Evolutionary conservation across 2,113 vertebrate species (phyloP).

Genomic region (Myrmophylax atrothorax): DNA sequence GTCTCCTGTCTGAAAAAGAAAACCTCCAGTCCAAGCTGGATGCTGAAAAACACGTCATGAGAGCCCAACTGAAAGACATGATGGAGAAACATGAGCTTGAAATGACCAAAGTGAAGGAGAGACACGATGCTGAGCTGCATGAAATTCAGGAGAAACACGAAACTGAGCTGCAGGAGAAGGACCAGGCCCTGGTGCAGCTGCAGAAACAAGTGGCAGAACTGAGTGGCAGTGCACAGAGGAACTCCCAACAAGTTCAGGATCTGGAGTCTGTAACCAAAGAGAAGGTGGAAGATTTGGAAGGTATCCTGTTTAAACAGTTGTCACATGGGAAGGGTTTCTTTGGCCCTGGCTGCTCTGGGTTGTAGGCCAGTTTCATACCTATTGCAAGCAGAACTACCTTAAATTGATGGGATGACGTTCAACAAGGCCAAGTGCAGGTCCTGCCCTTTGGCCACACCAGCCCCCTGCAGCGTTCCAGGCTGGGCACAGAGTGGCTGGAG

Average conservation of each 20-base stretch:
- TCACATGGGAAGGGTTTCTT: not conserved
- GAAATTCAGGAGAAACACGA: constrained; percentile 76
- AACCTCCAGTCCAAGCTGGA: constrained; percentile 87
- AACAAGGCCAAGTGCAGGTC: no score
- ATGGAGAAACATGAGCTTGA: constrained; percentile 87
- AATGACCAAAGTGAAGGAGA: constrained; percentile 64
- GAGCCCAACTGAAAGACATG: constrained; percentile 87
- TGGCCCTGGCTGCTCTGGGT: accelerated
- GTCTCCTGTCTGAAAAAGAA: constrained; percentile 82
- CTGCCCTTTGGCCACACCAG: no score
- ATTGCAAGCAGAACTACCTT: not conserved
- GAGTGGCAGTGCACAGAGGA: constrained; percentile 1
- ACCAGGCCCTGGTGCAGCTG: constrained; percentile 67
- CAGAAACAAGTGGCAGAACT: constrained; percentile 75
- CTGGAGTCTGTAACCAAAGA: constrained; percentile 50
- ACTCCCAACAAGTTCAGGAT: not conserved
- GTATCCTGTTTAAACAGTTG: constrained; percentile 48
- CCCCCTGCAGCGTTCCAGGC: no score
- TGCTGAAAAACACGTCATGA: constrained; percentile 91
- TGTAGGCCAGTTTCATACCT: not conserved
- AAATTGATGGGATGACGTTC: no score
- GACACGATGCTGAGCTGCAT: constrained; percentile 69
- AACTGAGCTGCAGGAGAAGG: constrained; percentile 76
- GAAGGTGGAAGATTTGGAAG: constrained; percentile 81
- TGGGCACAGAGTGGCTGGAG: no score